Evolutionary conservation across 1,140 invertebrate species (phyloP).

Genomic region (Nephila pilipes): DNA sequence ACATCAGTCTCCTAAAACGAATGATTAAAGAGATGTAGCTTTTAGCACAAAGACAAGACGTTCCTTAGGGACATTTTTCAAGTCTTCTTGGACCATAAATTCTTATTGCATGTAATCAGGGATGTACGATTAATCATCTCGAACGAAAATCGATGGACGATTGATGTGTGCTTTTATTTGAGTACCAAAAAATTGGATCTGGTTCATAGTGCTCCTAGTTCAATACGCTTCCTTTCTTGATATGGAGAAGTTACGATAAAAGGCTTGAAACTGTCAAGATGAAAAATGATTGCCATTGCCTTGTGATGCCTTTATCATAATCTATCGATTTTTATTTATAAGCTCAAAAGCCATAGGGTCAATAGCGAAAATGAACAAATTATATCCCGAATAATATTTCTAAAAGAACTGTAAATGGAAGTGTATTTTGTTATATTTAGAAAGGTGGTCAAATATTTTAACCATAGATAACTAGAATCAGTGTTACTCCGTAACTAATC

Average conservation of each 20-base stretch:
- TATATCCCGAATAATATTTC: no score
- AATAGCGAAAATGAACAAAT: no score
- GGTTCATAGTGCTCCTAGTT: neutral
- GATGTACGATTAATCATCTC: neutral
- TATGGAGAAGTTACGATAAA: neutral
- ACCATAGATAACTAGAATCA: no score
- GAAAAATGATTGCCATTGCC: neutral
- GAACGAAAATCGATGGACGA: neutral
- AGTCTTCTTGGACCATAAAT: neutral
- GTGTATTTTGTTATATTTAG: no score
- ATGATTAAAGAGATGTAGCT: conserved; percentile 20
- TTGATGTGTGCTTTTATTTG: neutral
- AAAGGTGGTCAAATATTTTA: no score
- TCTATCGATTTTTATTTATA: neutral
- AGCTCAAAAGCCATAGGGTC: no score
- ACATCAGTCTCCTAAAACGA: neutral
- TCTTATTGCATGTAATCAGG: conserved; percentile 31
- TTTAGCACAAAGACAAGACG: conserved; percentile 1
- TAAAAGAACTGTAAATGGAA: no score
- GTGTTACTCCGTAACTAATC: no score
- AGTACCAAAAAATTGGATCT: neutral
- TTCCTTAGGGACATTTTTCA: neutral
- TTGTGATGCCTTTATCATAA: neutral
- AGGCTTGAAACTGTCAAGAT: neutral
- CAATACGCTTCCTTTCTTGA: neutral